phyloP scores from a whole-genome alignment of 1,140 invertebrate genomes.

The Cydia pomonella region DNA sequence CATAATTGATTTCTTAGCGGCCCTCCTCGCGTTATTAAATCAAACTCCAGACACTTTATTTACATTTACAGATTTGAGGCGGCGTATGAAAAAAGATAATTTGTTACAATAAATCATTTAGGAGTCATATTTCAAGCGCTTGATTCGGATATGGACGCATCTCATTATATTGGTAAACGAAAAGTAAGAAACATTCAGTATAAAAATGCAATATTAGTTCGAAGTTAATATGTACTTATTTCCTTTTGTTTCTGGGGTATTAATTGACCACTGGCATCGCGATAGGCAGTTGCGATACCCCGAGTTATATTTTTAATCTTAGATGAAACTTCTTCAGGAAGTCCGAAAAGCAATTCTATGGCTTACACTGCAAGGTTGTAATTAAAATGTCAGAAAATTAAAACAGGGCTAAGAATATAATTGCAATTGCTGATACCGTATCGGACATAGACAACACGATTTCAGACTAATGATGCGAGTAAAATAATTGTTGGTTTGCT shows the following conservation, averaged over 20 bases:
- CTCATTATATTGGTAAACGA: constrained; percentile 49
- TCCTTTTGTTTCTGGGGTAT: neutral
- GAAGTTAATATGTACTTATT: neutral
- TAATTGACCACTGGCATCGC: neutral
- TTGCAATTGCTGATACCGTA: neutral
- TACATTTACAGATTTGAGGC: constrained; percentile 58
- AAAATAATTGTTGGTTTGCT: neutral
- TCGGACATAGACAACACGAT: neutral
- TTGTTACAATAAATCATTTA: constrained; percentile 66
- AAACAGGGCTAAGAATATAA: neutral
- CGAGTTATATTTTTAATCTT: constrained; percentile 1
- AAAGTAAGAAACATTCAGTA: neutral
- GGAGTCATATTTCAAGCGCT: constrained; percentile 57
- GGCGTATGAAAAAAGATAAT: constrained; percentile 60
- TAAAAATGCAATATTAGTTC: neutral
- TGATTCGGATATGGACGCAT: constrained; percentile 44
- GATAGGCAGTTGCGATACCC: constrained; percentile 5
- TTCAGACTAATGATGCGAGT: constrained; percentile 1
- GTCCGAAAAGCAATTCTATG: neutral
- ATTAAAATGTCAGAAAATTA: neutral
- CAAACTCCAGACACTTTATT: constrained; percentile 60
- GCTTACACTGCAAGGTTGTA: neutral
- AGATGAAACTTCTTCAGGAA: neutral
- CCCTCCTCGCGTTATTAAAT: constrained; percentile 56
- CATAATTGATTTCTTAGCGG: constrained; percentile 48